phyloP scores from a whole-genome alignment of 2,888 invertebrate genomes.

The Leptinotarsa tumamoca region DNA sequence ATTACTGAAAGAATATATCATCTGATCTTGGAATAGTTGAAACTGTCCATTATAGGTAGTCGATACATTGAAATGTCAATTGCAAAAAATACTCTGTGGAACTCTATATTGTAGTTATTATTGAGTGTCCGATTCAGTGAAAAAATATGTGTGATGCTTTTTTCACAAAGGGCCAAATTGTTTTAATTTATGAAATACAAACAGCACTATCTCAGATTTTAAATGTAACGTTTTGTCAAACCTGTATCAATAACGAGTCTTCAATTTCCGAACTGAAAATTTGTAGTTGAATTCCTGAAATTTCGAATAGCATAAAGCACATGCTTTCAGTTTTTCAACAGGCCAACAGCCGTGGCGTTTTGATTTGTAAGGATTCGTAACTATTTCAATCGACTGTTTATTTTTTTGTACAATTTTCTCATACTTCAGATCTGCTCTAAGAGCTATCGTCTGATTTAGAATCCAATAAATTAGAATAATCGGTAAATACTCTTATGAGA shows the following conservation, averaged over 20 bases:
- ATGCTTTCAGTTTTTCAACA: background rate
- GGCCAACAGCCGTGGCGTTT: background rate
- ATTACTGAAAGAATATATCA: too few species aligned
- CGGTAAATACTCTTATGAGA: slow-evolving; percentile 37
- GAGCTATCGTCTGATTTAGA: slow-evolving; percentile 39
- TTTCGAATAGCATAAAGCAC: background rate
- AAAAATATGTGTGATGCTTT: too few species aligned
- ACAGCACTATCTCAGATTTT: too few species aligned
- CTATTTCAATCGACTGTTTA: slow-evolving; percentile 34
- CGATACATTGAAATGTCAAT: too few species aligned
- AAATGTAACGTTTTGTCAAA: too few species aligned
- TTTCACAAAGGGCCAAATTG: too few species aligned
- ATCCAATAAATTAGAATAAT: slow-evolving; percentile 38
- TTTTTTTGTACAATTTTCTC: slow-evolving; percentile 35
- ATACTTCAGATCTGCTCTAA: slow-evolving; percentile 35
- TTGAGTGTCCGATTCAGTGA: too few species aligned
- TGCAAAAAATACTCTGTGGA: too few species aligned
- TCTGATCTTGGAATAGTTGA: too few species aligned
- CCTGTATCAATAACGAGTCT: background rate
- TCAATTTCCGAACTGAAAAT: background rate
- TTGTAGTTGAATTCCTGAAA: background rate
- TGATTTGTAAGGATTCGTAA: background rate
- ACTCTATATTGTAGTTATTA: too few species aligned
- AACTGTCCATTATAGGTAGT: too few species aligned
- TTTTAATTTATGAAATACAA: too few species aligned